Percentiles rank a stretch among this genome's conserved stretches.
These are phyloP conservation scores for Flabesymbios commensalis DNA, from an alignment of 2,888 invertebrate genomes.

Conservation along the genomic window DNA sequence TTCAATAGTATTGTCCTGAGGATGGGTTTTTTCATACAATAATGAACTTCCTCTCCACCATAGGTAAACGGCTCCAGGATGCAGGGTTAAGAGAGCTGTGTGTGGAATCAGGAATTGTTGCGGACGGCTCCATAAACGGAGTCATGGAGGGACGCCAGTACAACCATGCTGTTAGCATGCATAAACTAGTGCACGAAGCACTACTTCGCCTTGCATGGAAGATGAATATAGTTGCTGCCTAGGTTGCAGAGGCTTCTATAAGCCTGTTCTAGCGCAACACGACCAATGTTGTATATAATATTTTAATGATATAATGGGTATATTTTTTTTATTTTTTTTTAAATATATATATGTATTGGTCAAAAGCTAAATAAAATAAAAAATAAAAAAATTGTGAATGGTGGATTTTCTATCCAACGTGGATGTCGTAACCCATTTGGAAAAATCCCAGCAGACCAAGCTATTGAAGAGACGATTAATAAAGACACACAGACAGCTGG, in stretches of 20 bases:
- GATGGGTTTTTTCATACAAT: conserved; percentile 33
- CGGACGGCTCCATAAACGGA: conserved; percentile 27
- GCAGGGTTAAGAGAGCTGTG: conserved; percentile 31
- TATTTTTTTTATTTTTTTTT: too few relatives aligned
- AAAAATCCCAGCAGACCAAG: conserved; percentile 29
- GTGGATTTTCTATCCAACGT: conserved; percentile 29
- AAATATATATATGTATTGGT: too few relatives aligned
- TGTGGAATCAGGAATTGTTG: conserved; percentile 32
- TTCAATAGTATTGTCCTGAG: conserved; percentile 21
- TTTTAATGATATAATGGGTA: too few relatives aligned
- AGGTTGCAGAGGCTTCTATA: too few relatives aligned
- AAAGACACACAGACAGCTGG: conserved; percentile 19
- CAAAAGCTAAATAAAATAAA: too few relatives aligned
- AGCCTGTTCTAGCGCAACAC: too few relatives aligned
- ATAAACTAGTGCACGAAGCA: conserved; percentile 32
- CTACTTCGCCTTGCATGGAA: conserved; percentile 23
- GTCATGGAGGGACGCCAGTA: conserved; percentile 21
- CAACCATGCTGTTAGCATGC: conserved; percentile 13
- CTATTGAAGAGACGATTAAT: conserved; percentile 15
- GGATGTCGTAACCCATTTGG: conserved; percentile 27
- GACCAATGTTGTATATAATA: too few relatives aligned
- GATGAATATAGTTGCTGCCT: too few relatives aligned
- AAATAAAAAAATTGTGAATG: conserved; percentile 8
- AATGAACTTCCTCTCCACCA: conserved; percentile 27
- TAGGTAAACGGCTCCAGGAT: conserved; percentile 31